These are phyloP conservation scores for Microctonus hyperodae DNA, from an alignment of 2,888 invertebrate species.

Conservation along the genomic window DNA sequence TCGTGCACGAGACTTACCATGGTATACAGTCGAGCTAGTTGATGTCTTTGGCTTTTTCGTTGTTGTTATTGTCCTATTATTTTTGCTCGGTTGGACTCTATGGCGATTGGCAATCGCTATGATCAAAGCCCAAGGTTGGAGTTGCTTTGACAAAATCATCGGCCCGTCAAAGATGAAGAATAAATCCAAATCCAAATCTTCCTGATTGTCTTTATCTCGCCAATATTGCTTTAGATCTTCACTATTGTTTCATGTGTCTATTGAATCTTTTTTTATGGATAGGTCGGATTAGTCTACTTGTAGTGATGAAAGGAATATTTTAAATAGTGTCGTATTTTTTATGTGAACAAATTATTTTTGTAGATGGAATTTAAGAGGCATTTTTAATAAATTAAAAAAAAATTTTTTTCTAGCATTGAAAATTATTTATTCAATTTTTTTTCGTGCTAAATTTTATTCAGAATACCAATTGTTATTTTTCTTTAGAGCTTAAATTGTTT, in stretches of 20 bases:
- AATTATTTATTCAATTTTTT: too few species aligned
- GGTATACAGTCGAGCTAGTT: background rate
- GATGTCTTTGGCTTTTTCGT: slow-evolving; percentile 15
- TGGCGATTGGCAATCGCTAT: slow-evolving; percentile 1
- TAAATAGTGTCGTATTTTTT: too few species aligned
- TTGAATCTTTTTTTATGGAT: background rate
- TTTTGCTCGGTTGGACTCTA: background rate
- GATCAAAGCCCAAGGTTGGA: background rate
- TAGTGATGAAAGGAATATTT: too few species aligned
- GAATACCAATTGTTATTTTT: too few species aligned
- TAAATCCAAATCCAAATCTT: slow-evolving; percentile 3
- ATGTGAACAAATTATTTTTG: too few species aligned
- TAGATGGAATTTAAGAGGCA: too few species aligned
- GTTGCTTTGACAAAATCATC: slow-evolving; percentile 3
- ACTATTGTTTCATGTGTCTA: background rate
- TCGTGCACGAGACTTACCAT: background rate
- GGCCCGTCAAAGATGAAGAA: slow-evolving; percentile 1
- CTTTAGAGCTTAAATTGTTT: too few species aligned
- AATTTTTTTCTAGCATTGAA: too few species aligned
- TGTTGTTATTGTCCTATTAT: background rate
- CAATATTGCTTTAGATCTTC: background rate
- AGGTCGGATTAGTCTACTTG: too few species aligned
- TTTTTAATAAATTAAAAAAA: too few species aligned
- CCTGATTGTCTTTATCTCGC: background rate
- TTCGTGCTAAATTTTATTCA: too few species aligned